Evolutionary conservation across 2,797 vertebrate genomes (phyloP).

Genomic region (Chanos chanos): DNA sequence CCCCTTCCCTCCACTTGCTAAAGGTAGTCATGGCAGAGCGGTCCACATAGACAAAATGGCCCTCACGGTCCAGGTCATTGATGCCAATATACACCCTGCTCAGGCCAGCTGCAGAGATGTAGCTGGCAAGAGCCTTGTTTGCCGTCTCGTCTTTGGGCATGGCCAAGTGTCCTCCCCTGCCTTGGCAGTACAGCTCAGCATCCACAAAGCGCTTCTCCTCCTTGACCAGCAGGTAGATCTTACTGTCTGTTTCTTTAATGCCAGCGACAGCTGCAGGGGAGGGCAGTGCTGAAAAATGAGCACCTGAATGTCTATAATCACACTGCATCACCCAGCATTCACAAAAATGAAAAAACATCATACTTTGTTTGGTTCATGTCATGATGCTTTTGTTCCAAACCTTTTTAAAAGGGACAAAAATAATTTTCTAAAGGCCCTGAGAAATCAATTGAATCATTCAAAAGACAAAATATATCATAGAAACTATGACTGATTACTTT

Average conservation of each 20-base stretch:
- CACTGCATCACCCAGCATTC: conserved; percentile 62
- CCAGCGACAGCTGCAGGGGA: conserved; percentile 98
- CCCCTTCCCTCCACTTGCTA: conserved; percentile 89
- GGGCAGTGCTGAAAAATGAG: conserved; percentile 97
- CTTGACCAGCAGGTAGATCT: conserved; percentile 96
- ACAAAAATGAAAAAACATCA: conserved; percentile 30
- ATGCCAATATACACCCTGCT: conserved; percentile 91
- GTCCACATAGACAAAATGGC: conserved; percentile 86
- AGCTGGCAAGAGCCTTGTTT: conserved; percentile 83
- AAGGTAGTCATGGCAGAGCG: conserved; percentile 91
- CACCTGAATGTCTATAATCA: conserved; percentile 87
- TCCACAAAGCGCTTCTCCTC: conserved; percentile 90
- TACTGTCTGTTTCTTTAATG: conserved; percentile 92
- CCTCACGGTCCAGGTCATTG: conserved; percentile 88
- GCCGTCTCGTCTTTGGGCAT: conserved; percentile 93
- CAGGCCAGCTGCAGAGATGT: conserved; percentile 86
- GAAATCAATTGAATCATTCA: neutral
- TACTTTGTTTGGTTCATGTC: neutral
- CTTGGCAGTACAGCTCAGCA: conserved; percentile 87
- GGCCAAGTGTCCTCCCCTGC: conserved; percentile 86
- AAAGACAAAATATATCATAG: conserved; percentile 1
- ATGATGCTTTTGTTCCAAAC: conserved; percentile 13
- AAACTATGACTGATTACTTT: neutral
- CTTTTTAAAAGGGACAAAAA: neutral
- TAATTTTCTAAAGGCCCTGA: neutral